Conservation (phyloP, 2,113 vertebrate species). For the Cyrtonyx montezumae region DNA sequence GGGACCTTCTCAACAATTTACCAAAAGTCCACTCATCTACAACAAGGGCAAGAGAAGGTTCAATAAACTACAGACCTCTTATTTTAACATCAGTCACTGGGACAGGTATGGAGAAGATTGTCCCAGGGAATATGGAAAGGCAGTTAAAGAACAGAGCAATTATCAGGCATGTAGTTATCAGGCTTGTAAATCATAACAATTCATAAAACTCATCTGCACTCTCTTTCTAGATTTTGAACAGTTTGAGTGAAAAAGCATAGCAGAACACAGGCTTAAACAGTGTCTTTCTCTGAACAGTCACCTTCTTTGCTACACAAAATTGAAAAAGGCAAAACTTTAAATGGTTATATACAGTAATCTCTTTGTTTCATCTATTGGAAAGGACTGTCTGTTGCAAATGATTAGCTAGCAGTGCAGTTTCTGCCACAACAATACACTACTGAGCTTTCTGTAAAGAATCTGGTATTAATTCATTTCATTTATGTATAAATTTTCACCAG, state of each 20-base stretch:
- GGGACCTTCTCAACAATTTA: not conserved
- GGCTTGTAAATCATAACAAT: not conserved
- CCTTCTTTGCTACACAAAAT: not conserved
- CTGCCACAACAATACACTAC: not conserved
- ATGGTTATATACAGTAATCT: accelerated
- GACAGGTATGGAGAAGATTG: not conserved
- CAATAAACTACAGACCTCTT: not conserved
- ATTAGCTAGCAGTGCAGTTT: not conserved
- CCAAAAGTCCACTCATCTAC: not conserved
- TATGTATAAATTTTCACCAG: not conserved
- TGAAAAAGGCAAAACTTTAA: not conserved
- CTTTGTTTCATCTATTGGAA: not conserved
- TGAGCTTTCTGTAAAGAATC: not conserved
- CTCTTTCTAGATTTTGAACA: not conserved
- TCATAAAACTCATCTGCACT: not conserved
- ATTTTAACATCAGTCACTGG: not conserved
- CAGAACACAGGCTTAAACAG: not conserved
- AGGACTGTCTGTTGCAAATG: not conserved
- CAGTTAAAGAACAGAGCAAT: not conserved
- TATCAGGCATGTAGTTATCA: not conserved
- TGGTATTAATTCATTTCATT: not conserved
- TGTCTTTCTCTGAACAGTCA: not conserved
- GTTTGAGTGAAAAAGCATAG: not conserved
- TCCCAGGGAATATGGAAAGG: not conserved
- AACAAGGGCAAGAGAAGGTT: not conserved